Base-by-base conservation (phyloP, 2,888 invertebrate genomes). In the Diplazon laetatorius region DNA sequence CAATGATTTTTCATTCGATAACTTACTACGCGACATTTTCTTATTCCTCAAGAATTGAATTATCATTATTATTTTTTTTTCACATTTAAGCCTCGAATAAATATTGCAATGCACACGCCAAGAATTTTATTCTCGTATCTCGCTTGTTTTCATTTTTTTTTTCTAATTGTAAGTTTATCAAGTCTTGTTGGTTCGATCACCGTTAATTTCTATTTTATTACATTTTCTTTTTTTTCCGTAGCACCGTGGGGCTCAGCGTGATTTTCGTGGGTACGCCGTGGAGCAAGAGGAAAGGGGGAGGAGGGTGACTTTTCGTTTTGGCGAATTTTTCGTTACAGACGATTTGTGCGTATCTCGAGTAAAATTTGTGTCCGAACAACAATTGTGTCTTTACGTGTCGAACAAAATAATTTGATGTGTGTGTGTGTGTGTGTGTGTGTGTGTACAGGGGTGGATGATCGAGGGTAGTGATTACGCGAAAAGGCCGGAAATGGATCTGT, bases 51-150 rank as follows among this genome's bases (percentile, higher is more conserved):
- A n/a, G n/a, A 78, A 78, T 78, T 78, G 79, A 81, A 63, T 69
- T 78, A 80, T 78, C n/a, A n/a, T n/a, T n/a, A n/a, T n/a, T n/a
- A n/a, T n/a, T n/a, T n/a, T n/a, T n/a, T n/a, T n/a, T n/a, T 76
- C 55, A 73, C 44, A 76, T 81, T 76, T 74, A 77, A 82, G 80
- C 76, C 77, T 82, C 82, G 82, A 55, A 83, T 82, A 85, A 82
- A 85, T 83, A 83, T 82, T 46, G 74, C 76, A 73, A 72, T 79
- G 78, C 80, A 80, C 52, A 55, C 52, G n/a, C 68, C 63, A 77
- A 76, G 80, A 78, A 83, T 83, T 81, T 81, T 77, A 80, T 78
- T 78, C 79, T 70, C 77, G 73, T 77, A 73, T 73, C 77, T 76
- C 77, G 75, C 75, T 75, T 70, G 78, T 69, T 59, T 52, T 22